These are phyloP conservation scores for Lipophrys pholis DNA, from an alignment of 2,113 vertebrate species.

Conservation along the genomic window DNA sequence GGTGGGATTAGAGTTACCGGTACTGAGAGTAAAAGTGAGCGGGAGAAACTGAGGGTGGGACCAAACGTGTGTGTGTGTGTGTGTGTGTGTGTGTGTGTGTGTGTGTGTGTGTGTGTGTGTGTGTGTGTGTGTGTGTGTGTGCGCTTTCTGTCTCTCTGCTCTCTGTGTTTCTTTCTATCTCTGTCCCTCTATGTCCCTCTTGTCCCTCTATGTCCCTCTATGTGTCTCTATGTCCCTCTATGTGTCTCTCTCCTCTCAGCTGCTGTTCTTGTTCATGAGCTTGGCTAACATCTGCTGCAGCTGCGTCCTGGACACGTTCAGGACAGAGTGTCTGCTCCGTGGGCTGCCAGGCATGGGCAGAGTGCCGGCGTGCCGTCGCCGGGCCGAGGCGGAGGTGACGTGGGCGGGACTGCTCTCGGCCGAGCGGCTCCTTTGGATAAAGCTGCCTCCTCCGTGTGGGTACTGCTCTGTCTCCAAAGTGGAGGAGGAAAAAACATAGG, in stretches of 20 bases:
- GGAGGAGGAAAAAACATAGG: constrained; percentile 99
- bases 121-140: too few relatives aligned
- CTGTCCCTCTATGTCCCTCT: too few relatives aligned
- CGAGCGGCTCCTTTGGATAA: constrained; percentile 99
- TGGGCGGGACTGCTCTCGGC: constrained; percentile 98
- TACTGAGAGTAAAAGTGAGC: too few relatives aligned
- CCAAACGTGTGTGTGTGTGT: too few relatives aligned
- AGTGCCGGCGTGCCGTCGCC: constrained; percentile 71
- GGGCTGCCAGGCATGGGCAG: constrained; percentile 87
- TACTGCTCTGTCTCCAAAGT: constrained; percentile 98
- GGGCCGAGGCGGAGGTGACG: constrained; percentile 74
- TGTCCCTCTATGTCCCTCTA: too few relatives aligned
- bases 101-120: too few relatives aligned
- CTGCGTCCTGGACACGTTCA: constrained; percentile 93
- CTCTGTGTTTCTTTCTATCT: too few relatives aligned
- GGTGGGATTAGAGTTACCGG: too few relatives aligned
- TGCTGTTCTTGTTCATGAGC: constrained; percentile 96
- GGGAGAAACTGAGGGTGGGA: too few relatives aligned
- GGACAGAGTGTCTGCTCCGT: constrained; percentile 93
- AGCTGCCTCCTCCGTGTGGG: constrained; percentile 88
- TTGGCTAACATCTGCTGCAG: constrained; percentile 98
- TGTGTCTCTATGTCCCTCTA: neutral
- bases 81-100: too few relatives aligned
- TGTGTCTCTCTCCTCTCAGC: constrained; percentile 70
- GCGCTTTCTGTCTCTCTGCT: constrained; percentile 69